Base-by-base conservation (phyloP, 2,888 invertebrate species). In the Corbicula japonica region DNA sequence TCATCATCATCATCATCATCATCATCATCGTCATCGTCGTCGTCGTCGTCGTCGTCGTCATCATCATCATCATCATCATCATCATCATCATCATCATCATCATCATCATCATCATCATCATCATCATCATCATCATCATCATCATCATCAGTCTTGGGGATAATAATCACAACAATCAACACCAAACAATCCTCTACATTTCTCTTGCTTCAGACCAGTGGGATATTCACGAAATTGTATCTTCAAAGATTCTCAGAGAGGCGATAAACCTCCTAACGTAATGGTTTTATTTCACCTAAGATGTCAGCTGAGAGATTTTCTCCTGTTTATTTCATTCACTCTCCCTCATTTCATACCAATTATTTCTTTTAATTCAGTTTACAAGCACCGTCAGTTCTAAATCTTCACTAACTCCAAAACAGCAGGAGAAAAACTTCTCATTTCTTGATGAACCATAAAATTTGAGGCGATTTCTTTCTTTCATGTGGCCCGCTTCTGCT, bases 401-500 rank as follows among this genome's bases (percentile, higher is more conserved):
- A 66, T 52, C 38, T 54, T 28, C 30, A 41, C 54, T 66, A 52
- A 54, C 54, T 10, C 38, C 41, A 34, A 38, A 41, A 28, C 12
- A 30, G 28, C 30, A 5, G 1, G 54, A 18, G 15, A 23, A 54
- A n/a, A 12, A 46, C 4, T 34, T 66, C 41, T 21, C 38, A 54
- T 41, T 28, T 52, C 28, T 54, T 54, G 41, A 26, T 66, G 66
- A 66, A 66, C 66, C 66, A 66, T 66, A 38, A 66, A 52, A 66
- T 66, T 54, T 54, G 41, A 52, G 4, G 8, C 50, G 38, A 35
- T 52, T 52, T 65, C 12, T 50, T 54, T 32, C 21, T 32, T 28
- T 66, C 52, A 66, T 54, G 41, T 52, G 66, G 66, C 66, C 52
- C 54, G 66, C 66, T 54, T 41, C 66, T 66, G 66, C 41, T 66